These are phyloP conservation scores for Scytalopus superciliaris DNA, from an alignment of 2,113 vertebrate species.

Conservation along the genomic window DNA sequence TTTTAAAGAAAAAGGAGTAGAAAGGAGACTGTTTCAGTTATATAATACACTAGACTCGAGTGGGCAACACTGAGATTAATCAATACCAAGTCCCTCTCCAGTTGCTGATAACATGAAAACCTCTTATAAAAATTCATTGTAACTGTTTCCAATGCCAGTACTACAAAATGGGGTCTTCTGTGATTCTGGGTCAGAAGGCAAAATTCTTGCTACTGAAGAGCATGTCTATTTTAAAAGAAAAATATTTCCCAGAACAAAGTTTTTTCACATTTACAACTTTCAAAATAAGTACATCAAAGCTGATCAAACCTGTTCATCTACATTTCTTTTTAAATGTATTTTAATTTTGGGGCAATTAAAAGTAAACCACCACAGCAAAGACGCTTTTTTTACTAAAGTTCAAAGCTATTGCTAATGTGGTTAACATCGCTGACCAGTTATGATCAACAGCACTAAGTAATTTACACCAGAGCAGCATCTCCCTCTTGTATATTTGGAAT, in stretches of 20 bases:
- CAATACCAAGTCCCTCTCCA: not conserved
- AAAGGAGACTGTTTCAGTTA: not conserved
- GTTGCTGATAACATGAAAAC: not conserved
- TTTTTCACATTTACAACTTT: not conserved
- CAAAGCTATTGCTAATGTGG: not conserved
- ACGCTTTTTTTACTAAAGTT: not conserved
- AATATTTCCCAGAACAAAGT: not conserved
- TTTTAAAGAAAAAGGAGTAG: not conserved
- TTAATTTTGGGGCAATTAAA: not conserved
- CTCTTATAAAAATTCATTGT: not conserved
- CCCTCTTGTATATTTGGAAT: not conserved
- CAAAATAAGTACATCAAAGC: not conserved
- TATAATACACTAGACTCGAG: not conserved
- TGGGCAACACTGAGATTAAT: not conserved
- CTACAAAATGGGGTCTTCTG: not conserved
- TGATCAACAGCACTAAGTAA: not conserved
- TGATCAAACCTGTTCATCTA: not conserved
- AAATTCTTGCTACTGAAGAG: not conserved
- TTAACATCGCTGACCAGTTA: not conserved
- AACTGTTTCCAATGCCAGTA: not conserved
- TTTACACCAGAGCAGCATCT: not conserved
- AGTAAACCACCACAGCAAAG: not conserved
- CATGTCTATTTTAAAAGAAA: not conserved
- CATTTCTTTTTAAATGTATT: not conserved
- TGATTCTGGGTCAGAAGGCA: not conserved